phyloP scores from a whole-genome alignment of 2,888 invertebrate species.

The Aproaerema taeniolella region DNA sequence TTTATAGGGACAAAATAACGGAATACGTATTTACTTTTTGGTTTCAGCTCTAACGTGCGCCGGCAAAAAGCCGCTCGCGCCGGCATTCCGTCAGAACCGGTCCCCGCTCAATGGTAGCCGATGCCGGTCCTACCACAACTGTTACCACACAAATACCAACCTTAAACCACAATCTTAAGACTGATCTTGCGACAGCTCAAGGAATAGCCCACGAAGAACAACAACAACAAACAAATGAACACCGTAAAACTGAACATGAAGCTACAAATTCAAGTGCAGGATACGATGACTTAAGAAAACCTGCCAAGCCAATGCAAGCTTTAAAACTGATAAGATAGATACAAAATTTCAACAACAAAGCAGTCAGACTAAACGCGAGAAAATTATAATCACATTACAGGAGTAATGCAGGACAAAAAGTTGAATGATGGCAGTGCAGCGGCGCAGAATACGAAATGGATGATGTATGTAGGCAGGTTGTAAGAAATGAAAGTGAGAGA shows the following conservation, averaged over 20 bases:
- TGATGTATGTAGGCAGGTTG: too few relatives aligned
- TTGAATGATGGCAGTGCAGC: conserved; percentile 43
- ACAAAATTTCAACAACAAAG: conserved; percentile 26
- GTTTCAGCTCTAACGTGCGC: conserved; percentile 12
- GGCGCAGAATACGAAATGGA: too few relatives aligned
- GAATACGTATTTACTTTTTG: conserved; percentile 7
- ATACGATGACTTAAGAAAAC: too few relatives aligned
- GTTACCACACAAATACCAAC: neutral
- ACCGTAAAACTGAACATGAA: too few relatives aligned
- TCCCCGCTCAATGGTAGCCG: conserved; percentile 65
- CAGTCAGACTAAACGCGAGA: conserved; percentile 28
- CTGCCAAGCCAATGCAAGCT: too few relatives aligned
- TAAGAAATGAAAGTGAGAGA: too few relatives aligned
- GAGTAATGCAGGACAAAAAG: conserved; percentile 58
- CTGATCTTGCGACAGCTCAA: too few relatives aligned
- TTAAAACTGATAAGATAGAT: too few relatives aligned
- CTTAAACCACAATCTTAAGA: neutral
- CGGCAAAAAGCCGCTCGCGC: conserved; percentile 62
- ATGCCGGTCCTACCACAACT: conserved; percentile 19
- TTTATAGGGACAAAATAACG: conserved; percentile 4
- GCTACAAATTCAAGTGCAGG: too few relatives aligned
- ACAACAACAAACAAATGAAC: too few relatives aligned
- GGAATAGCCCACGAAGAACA: too few relatives aligned
- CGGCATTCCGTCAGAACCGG: conserved; percentile 70
- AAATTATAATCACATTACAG: conserved; percentile 64